These are phyloP conservation scores for Dendrolimus houi DNA, from an alignment of 2,888 invertebrate species.

Conservation along the genomic window DNA sequence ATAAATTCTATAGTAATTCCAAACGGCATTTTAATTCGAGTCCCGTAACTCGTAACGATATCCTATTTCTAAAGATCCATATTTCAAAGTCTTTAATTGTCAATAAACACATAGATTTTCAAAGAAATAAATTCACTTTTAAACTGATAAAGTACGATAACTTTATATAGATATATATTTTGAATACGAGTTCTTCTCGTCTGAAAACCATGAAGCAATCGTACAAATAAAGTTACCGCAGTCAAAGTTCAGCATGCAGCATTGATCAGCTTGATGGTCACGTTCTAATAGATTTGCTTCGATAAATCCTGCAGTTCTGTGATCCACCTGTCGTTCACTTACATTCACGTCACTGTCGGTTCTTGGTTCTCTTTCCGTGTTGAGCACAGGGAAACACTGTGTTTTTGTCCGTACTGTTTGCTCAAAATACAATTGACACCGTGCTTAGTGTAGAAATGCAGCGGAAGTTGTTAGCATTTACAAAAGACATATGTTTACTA, in stretches of 20 bases:
- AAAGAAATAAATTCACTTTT: slow-evolving; percentile 2
- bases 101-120: neutral
- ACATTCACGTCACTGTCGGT: slow-evolving; percentile 9
- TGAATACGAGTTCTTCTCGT: neutral
- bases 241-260: slow-evolving; percentile 13
- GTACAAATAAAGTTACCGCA: slow-evolving; percentile 15
- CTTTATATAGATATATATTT: neutral
- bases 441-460: slow-evolving; percentile 1
- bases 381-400: slow-evolving; percentile 2
- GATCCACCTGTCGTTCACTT: slow-evolving; percentile 29
- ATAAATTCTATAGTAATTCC: too few relatives aligned
- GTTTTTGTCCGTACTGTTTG: neutral
- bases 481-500: slow-evolving; percentile 4
- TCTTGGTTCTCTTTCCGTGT: slow-evolving; percentile 6
- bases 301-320: slow-evolving; percentile 29
- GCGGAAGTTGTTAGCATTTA: neutral
- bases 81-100: too few relatives aligned
- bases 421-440: neutral
- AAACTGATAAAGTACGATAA: neutral
- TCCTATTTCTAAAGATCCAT: too few relatives aligned
- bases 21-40: too few relatives aligned
- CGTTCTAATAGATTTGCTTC: slow-evolving; percentile 24
- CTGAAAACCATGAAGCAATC: slow-evolving; percentile 3
- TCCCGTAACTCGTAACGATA: too few relatives aligned
- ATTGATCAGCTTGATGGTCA: slow-evolving; percentile 25